Evolutionary conservation across 2,797 vertebrate genomes (phyloP).

Genomic region (Xenentodon cancila): DNA sequence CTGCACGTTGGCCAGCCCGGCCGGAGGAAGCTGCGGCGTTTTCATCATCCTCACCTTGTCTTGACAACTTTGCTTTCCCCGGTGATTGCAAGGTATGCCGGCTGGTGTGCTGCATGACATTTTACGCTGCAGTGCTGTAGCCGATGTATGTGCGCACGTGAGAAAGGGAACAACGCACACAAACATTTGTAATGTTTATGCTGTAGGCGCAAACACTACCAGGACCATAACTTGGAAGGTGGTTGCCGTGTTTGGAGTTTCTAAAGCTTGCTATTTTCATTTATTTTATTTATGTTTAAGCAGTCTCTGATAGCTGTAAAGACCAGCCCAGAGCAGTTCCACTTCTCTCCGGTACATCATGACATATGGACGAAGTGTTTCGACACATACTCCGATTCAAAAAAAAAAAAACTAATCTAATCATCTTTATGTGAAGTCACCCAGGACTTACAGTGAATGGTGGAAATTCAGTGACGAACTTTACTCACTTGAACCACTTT

Average conservation of each 20-base stretch:
- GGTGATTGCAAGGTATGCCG: slow-evolving; percentile 17
- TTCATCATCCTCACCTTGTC: slow-evolving; percentile 20
- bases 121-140: slow-evolving; percentile 1
- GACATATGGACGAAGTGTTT: too few relatives aligned
- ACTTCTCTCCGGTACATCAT: too few relatives aligned
- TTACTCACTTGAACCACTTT: too few relatives aligned
- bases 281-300: too few relatives aligned
- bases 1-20: too few relatives aligned
- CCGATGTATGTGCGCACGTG: background rate
- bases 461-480: too few relatives aligned
- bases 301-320: background rate
- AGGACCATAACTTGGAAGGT: slow-evolving; percentile 25
- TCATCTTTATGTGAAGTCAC: too few relatives aligned
- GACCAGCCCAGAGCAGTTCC: too few relatives aligned
- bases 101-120: slow-evolving; percentile 8
- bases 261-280: slow-evolving; percentile 20
- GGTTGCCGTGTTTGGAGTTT: background rate
- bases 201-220: slow-evolving; percentile 33
- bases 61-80: slow-evolving; percentile 25
- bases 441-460: too few relatives aligned
- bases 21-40: too few relatives aligned
- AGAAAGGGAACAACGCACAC: background rate
- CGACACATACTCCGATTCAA: too few relatives aligned
- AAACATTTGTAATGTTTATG: slow-evolving; percentile 14
- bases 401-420: too few relatives aligned